phyloP scores from a whole-genome alignment of 2,888 invertebrate genomes.

The Operophtera brumata region DNA sequence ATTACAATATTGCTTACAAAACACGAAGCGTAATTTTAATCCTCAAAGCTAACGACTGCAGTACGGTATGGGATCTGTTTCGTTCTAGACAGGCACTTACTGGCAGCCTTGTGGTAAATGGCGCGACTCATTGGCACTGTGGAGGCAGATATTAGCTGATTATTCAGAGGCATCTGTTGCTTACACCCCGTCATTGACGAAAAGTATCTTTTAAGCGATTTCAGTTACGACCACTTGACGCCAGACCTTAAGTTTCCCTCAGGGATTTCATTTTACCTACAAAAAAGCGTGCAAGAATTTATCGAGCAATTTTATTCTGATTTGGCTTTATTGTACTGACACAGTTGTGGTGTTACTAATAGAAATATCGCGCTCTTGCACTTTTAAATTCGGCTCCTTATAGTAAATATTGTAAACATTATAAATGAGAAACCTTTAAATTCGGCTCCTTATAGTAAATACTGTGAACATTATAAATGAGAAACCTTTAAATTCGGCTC shows the following conservation, averaged over 20 bases:
- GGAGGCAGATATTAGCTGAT: conserved; percentile 49
- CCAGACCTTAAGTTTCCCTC: conserved; percentile 22
- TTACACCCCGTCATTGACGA: conserved; percentile 34
- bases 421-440: not conserved
- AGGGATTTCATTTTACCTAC: conserved; percentile 11
- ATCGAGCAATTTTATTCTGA: conserved; percentile 3
- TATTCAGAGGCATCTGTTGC: conserved; percentile 52
- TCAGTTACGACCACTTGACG: conserved; percentile 26
- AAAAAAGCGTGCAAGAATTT: conserved; percentile 1
- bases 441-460: not conserved
- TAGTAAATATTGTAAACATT: not conserved
- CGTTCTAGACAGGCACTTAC: conserved; percentile 57
- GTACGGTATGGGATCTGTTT: conserved; percentile 52
- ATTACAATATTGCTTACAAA: conserved; percentile 15
- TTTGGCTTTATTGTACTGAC: not conserved
- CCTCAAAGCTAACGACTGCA: conserved; percentile 59
- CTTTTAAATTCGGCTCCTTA: not conserved
- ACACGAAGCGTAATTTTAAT: conserved; percentile 50
- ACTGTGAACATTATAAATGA: not conserved
- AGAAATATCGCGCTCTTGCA: not conserved
- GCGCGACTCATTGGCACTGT: conserved; percentile 52
- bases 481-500: not conserved
- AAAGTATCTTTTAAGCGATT: conserved; percentile 29
- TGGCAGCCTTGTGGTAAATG: conserved; percentile 64
- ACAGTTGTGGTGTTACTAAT: not conserved